phyloP scores from a whole-genome alignment of 2,113 vertebrate species.

The Cyprinodon tularosa region DNA sequence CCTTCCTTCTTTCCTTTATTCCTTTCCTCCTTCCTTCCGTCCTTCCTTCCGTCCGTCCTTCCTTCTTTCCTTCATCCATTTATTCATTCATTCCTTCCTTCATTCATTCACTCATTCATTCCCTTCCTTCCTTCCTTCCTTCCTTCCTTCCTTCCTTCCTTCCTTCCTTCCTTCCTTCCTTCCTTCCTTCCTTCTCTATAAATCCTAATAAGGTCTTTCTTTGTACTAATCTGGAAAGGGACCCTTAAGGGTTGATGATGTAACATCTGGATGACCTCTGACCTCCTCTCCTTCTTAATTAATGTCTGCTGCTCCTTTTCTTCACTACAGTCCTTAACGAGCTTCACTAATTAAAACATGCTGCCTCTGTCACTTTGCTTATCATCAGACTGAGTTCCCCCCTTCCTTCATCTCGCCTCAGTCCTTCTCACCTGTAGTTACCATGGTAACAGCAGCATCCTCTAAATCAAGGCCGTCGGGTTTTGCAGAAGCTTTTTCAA shows the following conservation, averaged over 20 bases:
- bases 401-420: neutral
- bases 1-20: too few species aligned
- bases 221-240: too few species aligned
- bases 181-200: neutral
- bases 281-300: neutral
- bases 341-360: neutral
- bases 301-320: neutral
- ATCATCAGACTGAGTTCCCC: neutral
- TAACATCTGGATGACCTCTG: neutral
- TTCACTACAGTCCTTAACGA: neutral
- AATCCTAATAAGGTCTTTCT: neutral
- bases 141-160: too few species aligned
- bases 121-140: too few species aligned
- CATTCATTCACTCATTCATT: too few species aligned
- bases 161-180: neutral
- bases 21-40: too few species aligned
- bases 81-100: too few species aligned
- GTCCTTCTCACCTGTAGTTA: constrained; percentile 4
- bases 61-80: too few species aligned
- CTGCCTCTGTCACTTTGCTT: neutral
- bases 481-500: neutral
- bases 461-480: neutral
- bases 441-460: constrained; percentile 6
- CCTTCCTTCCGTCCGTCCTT: too few species aligned
- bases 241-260: neutral